Evolutionary conservation across 2,113 vertebrate genomes (phyloP).

Genomic region (Phyllostomus hastatus): DNA sequence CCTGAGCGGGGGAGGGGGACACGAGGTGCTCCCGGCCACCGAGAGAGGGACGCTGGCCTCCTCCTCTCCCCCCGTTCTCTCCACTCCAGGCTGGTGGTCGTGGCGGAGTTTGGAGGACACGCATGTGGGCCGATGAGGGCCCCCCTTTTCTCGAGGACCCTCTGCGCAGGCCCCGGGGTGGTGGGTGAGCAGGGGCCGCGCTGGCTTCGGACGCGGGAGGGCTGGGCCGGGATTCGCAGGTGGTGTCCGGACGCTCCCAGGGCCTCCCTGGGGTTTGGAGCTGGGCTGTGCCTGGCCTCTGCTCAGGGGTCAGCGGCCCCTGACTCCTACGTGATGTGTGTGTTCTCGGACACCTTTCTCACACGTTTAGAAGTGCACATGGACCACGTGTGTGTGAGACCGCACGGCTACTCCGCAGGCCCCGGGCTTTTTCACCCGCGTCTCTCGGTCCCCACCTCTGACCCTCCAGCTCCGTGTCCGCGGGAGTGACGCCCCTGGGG

Average conservation of each 20-base stretch:
- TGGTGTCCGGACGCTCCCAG: fast-evolving
- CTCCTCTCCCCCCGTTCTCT: fast-evolving
- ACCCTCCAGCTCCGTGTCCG: fast-evolving
- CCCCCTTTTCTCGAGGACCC: fast-evolving
- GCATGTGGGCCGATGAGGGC: fast-evolving
- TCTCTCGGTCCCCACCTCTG: background rate
- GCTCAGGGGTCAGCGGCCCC: background rate
- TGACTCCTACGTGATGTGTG: fast-evolving
- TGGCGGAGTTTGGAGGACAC: fast-evolving
- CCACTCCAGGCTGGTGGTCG: fast-evolving
- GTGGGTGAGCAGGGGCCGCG: fast-evolving
- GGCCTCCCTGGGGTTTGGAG: fast-evolving
- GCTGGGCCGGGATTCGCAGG: fast-evolving
- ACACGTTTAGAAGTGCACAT: too few relatives aligned
- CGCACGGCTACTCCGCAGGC: fast-evolving
- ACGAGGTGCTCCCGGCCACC: background rate
- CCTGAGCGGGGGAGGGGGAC: fast-evolving
- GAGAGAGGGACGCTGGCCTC: too few relatives aligned
- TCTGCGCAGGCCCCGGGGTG: fast-evolving
- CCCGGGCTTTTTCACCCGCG: fast-evolving
- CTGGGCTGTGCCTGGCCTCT: background rate
- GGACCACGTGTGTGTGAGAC: fast-evolving
- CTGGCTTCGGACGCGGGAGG: fast-evolving
- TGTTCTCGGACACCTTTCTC: fast-evolving
- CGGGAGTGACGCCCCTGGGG: fast-evolving